Base-by-base conservation (phyloP, 2,888 invertebrate species). In the Eupithecia centaureata region DNA sequence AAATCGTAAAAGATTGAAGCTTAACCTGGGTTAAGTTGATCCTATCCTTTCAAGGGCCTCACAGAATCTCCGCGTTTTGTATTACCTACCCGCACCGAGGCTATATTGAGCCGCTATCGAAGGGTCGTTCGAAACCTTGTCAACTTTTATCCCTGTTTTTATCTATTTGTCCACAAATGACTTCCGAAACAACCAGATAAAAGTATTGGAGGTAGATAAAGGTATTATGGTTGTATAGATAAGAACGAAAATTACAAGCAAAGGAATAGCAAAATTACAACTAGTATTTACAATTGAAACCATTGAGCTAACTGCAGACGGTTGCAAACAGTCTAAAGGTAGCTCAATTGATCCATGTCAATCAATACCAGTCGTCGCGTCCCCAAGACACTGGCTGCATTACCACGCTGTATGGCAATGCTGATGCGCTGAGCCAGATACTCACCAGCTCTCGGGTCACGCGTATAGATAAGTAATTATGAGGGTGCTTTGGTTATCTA, bases 1-100 rank as follows among this genome's bases (percentile, higher is more conserved):
- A 72, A 71, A 71, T 72, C 63, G 51, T 10, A 38, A 18, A 63
- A 63, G 61, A 70, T 70, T 69, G 67, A 68, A 64, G 68, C 58
- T 68, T 63, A 63, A 64, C 59, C 59, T 33, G 32, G 57, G 30
- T 57, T 57, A 33, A 33, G 22, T 22, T 57, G 32, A 57, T 32
- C 27, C 56, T 28, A 56, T 56, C 18, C 32, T 22, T 57, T 33
- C 57, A 57, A 32, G 32, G 42, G 65, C n/a, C 57, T 60, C 25
- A 13, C 25, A 61, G 67, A 64, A 61, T 62, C 51, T 65, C 65
- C 59, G 18, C 64, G 58, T 68, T n/a, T n/a, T 68, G 63, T 65
- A 61, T 66, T 62, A 63, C 32, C 32, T 64, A 52, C 61, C 47
- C 30, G 57, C 58, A 33, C 52, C 15, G 57, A 52, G 51, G 65